Evolutionary conservation across 2,888 invertebrate species (phyloP).

Genomic region (Drosophila rubida): DNA sequence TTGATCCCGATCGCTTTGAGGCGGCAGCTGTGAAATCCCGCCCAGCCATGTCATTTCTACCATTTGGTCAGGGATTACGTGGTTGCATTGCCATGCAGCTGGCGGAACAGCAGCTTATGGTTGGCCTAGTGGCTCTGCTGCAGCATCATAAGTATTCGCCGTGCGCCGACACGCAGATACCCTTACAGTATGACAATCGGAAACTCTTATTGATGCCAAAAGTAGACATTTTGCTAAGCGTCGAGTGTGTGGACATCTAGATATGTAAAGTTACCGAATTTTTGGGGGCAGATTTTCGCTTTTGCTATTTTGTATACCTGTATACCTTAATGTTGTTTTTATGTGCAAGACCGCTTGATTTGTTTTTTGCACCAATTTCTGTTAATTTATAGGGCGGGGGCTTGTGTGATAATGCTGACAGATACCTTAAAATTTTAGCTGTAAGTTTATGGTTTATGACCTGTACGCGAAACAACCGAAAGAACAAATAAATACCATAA

Average conservation of each 20-base stretch:
- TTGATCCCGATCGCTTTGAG: slow-evolving; percentile 87
- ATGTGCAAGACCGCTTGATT: slow-evolving; percentile 16
- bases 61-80: slow-evolving; percentile 80
- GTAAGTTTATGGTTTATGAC: slow-evolving; percentile 19
- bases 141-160: slow-evolving; percentile 67
- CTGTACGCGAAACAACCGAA: slow-evolving; percentile 47
- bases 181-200: slow-evolving; percentile 68
- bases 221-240: slow-evolving; percentile 65
- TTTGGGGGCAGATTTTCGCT: neutral
- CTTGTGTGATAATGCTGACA: slow-evolving; percentile 70
- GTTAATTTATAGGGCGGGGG: slow-evolving; percentile 45
- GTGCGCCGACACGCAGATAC: slow-evolving; percentile 69
- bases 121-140: slow-evolving; percentile 72
- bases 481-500: slow-evolving; percentile 60
- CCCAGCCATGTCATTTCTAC: slow-evolving; percentile 82
- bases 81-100: slow-evolving; percentile 77
- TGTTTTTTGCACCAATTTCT: slow-evolving; percentile 22
- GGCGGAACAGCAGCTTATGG: slow-evolving; percentile 72
- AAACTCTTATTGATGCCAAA: slow-evolving; percentile 71
- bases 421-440: slow-evolving; percentile 49
- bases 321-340: slow-evolving; percentile 29
- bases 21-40: slow-evolving; percentile 86
- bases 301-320: slow-evolving; percentile 10
- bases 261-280: neutral
- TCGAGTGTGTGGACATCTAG: slow-evolving; percentile 49